These are phyloP conservation scores for Oncorhynchus clarkii DNA, from an alignment of 2,113 vertebrate genomes.

Conservation along the genomic window DNA sequence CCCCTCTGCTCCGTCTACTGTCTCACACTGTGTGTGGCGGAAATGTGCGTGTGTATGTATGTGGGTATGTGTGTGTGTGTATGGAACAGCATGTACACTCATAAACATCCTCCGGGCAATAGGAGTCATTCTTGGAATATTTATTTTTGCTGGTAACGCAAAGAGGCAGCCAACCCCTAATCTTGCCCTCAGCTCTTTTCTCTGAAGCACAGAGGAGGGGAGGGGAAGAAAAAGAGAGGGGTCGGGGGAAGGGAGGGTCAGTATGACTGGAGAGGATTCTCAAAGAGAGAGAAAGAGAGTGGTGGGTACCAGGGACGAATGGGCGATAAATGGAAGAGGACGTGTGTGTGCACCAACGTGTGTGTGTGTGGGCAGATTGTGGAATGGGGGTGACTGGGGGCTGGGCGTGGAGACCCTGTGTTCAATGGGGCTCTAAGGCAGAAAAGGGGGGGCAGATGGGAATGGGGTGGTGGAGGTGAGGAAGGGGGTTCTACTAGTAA, in stretches of 20 bases:
- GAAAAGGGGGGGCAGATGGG: conserved; percentile 11
- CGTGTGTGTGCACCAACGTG: conserved; percentile 31
- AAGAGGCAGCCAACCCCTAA: conserved; percentile 78
- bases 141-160: conserved; percentile 80
- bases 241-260: too few species aligned
- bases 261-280: too few species aligned
- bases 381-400: conserved; percentile 48
- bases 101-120: conserved; percentile 74
- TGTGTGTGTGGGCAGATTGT: conserved; percentile 26
- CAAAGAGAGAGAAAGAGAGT: conserved; percentile 8
- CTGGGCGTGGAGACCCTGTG: conserved; percentile 36
- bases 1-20: too few species aligned
- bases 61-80: neutral
- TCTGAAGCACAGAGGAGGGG: conserved; percentile 51
- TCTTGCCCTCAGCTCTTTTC: conserved; percentile 78
- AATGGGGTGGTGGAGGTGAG: neutral
- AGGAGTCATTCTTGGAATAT: conserved; percentile 79
- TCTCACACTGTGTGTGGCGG: too few species aligned
- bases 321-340: conserved; percentile 60
- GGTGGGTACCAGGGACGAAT: conserved; percentile 3
- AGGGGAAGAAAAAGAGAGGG: neutral
- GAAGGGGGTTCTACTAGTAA: neutral
- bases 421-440: conserved; percentile 54
- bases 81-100: conserved; percentile 1
- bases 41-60: neutral